Evolutionary conservation across 2,888 invertebrate genomes (phyloP).

Genomic region (Azorinus chamasolen): DNA sequence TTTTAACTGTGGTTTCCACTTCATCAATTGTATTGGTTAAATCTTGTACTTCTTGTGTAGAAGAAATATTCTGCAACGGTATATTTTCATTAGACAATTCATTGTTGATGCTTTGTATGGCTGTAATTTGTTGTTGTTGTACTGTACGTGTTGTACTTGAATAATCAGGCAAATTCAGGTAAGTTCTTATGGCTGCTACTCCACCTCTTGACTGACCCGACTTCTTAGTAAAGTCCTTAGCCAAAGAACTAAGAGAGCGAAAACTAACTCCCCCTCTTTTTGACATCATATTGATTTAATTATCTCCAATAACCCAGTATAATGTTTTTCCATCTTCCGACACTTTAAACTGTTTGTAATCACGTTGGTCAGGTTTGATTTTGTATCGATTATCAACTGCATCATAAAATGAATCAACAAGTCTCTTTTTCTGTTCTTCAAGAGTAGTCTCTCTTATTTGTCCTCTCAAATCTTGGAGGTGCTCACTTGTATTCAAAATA

Average conservation of each 20-base stretch:
- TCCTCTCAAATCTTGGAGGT: slow-evolving; percentile 4
- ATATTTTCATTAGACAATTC: neutral
- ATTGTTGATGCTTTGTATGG: no score
- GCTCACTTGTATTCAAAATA: slow-evolving; percentile 6
- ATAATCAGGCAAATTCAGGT: no score
- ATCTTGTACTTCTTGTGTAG: slow-evolving; percentile 20
- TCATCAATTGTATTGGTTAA: slow-evolving; percentile 15
- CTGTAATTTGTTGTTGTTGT: no score
- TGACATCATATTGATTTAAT: neutral
- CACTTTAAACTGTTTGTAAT: no score
- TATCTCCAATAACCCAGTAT: neutral
- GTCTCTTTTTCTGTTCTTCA: slow-evolving; percentile 1
- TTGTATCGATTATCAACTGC: neutral
- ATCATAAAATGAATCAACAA: slow-evolving; percentile 5
- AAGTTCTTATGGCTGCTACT: no score
- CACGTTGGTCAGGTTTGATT: no score
- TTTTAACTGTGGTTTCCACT: slow-evolving; percentile 26
- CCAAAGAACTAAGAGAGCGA: neutral
- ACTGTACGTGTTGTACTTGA: no score
- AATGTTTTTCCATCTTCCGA: no score
- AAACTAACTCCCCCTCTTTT: neutral
- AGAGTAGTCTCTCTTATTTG: slow-evolving; percentile 1
- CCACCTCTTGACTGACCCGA: neutral
- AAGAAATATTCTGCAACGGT: slow-evolving; percentile 28
- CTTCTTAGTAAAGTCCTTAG: neutral